These are phyloP conservation scores for Andrena haemorrhoa DNA, from an alignment of 2,888 invertebrate species.

Conservation along the genomic window DNA sequence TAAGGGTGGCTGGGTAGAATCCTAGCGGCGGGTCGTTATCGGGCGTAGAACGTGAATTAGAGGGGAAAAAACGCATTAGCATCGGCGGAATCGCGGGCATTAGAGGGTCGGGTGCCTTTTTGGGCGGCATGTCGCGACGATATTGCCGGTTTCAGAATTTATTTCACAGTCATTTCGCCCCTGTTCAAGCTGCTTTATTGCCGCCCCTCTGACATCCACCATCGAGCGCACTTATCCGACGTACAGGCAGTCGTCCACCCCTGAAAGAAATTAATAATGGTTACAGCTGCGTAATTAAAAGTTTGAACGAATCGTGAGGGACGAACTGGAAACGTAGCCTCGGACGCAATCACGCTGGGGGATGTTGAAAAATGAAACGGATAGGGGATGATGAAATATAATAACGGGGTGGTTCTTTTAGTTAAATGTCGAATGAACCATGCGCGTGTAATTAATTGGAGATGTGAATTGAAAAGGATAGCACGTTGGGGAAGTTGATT, in stretches of 20 bases:
- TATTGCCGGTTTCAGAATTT: slow-evolving; percentile 55
- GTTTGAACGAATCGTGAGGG: slow-evolving; percentile 7
- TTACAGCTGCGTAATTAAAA: slow-evolving; percentile 32
- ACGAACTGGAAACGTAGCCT: neutral
- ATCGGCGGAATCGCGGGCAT: slow-evolving; percentile 57
- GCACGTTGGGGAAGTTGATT: too few relatives aligned
- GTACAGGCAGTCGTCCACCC: neutral
- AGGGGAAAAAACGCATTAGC: slow-evolving; percentile 57
- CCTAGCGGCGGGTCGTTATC: slow-evolving; percentile 57
- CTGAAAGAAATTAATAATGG: slow-evolving; percentile 29
- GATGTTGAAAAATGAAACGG: neutral
- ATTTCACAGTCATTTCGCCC: slow-evolving; percentile 45
- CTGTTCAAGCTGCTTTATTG: slow-evolving; percentile 38
- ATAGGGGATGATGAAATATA: neutral
- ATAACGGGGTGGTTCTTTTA: neutral
- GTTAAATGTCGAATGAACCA: neutral
- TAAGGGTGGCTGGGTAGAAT: slow-evolving; percentile 26
- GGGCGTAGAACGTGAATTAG: slow-evolving; percentile 33
- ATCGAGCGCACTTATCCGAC: slow-evolving; percentile 4
- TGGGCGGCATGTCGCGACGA: slow-evolving; percentile 32
- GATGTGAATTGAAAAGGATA: too few relatives aligned
- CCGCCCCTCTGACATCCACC: neutral
- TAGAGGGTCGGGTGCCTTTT: slow-evolving; percentile 43
- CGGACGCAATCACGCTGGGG: neutral
- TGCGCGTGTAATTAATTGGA: too few relatives aligned